Base-by-base conservation (phyloP, 2,888 invertebrate genomes). In the Tetragonisca angustula region DNA sequence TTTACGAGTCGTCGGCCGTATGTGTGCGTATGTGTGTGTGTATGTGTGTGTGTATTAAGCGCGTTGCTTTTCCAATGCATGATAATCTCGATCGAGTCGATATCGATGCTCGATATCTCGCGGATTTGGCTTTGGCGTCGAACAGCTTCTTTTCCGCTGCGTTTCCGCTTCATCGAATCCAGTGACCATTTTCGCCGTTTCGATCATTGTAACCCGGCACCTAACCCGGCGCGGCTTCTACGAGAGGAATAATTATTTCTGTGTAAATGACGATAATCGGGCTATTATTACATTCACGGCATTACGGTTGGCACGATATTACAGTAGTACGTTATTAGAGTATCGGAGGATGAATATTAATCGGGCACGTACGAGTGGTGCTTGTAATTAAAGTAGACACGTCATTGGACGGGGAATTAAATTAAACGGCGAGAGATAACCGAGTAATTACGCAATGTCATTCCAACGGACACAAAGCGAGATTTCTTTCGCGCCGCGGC, bases 291-390 rank as follows among this genome's bases (percentile, higher is more conserved):
- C 89, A 82, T 83, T 77, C 82, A 86, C 84, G 86, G 86, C 81
- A 87, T 89, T 89, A 87, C 84, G 79, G 75, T 43, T 82, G 81
- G 83, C 79, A 68, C 76, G 79, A 80, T 82, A 88, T 89, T 87
- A 87, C 87, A 82, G 87, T 85, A 85, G 85, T 85, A 84, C 89
- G 86, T 85, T 86, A 89, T 89, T 89, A 89, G 88, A 83, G 86
- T 86, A 89, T 89, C 68, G 85, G 89, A 76, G 85, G 85, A 89
- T 89, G 89, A 89, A 89, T 89, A 89, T 89, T 89, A 89, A 89
- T 89, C 88, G 89, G 62, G 87, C 79, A 80, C 89, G 89, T 88
- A 86, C 77, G 87, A 87, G 84, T 73, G 80, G 79, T 83, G 83
- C 84, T 76, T 84, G 79, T 89, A 89, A 89, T 89, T 89, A 89